These are phyloP conservation scores for Chionis minor DNA, from an alignment of 2,113 vertebrate species.

Conservation along the genomic window DNA sequence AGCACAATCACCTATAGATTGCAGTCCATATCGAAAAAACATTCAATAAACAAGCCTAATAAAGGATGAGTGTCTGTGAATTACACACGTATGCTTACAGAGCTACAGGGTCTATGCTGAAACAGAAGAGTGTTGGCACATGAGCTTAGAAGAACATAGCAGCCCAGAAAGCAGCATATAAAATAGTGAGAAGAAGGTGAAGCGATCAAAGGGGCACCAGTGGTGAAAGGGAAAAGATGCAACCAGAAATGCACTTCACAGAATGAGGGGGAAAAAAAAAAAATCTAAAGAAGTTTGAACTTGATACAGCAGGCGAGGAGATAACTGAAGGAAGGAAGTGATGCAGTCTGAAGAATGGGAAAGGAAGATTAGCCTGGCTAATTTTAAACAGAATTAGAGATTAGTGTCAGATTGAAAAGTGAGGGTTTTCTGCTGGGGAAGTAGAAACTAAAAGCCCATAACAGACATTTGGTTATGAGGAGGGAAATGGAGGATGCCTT, in stretches of 20 bases:
- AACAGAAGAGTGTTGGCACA: background rate
- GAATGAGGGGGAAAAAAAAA: background rate
- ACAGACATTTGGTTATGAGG: background rate
- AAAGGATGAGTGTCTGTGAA: background rate
- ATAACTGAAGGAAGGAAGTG: background rate
- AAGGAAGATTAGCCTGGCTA: background rate
- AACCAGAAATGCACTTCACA: background rate
- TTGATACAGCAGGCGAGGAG: rapidly evolving
- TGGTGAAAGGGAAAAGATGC: background rate
- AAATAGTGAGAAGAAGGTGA: background rate
- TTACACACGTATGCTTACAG: background rate
- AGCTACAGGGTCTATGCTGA: background rate
- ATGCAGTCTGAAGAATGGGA: background rate
- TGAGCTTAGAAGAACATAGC: background rate
- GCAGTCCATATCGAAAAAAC: background rate
- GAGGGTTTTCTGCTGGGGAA: background rate
- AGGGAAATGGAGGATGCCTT: background rate
- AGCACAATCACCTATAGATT: background rate
- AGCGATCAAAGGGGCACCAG: background rate
- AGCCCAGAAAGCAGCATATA: background rate
- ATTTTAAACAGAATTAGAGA: background rate
- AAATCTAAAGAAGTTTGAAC: background rate
- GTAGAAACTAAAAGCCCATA: background rate
- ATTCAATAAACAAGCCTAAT: background rate
- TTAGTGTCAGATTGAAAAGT: background rate